Evolutionary conservation across 2,888 invertebrate genomes (phyloP).

Genomic region (Dendrolimus pini): DNA sequence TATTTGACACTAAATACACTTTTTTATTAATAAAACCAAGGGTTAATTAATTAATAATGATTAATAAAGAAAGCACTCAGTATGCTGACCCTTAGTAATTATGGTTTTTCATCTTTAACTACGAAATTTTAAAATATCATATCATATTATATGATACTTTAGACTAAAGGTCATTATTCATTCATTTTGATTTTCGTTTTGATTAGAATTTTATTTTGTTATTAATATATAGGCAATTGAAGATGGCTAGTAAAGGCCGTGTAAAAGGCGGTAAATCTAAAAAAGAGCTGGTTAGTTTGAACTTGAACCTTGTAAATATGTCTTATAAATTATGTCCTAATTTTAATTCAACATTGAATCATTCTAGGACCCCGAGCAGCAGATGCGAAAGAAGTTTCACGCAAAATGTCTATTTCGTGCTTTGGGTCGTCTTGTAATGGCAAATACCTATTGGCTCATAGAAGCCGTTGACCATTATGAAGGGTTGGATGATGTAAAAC

Average conservation of each 20-base stretch:
- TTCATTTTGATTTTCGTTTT: too few relatives aligned
- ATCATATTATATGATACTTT: too few relatives aligned
- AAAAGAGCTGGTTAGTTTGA: constrained; percentile 17
- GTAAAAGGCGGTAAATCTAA: constrained; percentile 4
- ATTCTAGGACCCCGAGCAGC: constrained; percentile 51
- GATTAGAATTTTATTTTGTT: background rate
- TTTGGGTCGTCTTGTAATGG: constrained; percentile 71
- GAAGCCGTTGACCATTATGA: constrained; percentile 66
- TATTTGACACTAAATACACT: too few relatives aligned
- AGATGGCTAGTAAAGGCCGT: background rate
- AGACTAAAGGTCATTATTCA: too few relatives aligned
- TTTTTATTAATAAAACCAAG: too few relatives aligned
- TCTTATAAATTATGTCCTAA: too few relatives aligned
- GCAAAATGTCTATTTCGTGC: constrained; percentile 76
- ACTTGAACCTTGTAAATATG: too few relatives aligned
- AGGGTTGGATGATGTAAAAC: constrained; percentile 69
- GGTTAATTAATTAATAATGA: too few relatives aligned
- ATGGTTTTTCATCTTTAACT: too few relatives aligned
- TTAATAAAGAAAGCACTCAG: too few relatives aligned
- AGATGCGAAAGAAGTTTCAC: constrained; percentile 49
- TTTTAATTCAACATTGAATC: background rate
- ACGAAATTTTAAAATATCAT: too few relatives aligned
- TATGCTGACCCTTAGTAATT: too few relatives aligned
- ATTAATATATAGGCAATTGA: background rate
- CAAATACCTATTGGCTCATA: constrained; percentile 75